These are phyloP conservation scores for Phylloscopus trochilus DNA, from an alignment of 2,113 vertebrate species.

Conservation along the genomic window DNA sequence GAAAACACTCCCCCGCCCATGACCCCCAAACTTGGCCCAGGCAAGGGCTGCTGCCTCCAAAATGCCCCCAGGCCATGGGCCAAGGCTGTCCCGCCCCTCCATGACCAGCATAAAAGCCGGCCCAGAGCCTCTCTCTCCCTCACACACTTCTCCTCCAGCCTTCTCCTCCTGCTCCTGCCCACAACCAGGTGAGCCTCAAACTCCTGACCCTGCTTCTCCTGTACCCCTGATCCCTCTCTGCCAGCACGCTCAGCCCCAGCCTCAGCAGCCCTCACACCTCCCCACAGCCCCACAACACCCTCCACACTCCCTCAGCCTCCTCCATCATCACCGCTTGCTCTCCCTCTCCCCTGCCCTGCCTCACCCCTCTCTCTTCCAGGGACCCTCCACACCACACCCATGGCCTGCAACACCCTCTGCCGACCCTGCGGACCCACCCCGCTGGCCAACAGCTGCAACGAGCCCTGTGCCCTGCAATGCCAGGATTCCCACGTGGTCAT, in stretches of 20 bases:
- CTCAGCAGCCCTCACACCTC: no score
- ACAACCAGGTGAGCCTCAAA: not conserved
- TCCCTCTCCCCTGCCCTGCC: no score
- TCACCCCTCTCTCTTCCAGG: not conserved
- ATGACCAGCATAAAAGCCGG: rapidly evolving
- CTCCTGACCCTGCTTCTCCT: no score
- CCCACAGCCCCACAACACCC: no score
- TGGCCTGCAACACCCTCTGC: not conserved
- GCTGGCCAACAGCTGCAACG: not conserved
- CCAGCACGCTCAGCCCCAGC: no score
- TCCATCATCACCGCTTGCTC: no score
- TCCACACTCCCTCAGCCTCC: no score
- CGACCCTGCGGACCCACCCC: not conserved
- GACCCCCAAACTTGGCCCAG: rapidly evolving
- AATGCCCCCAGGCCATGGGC: not conserved
- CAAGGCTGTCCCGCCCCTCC: not conserved
- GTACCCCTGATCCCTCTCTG: no score
- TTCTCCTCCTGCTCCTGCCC: rapidly evolving
- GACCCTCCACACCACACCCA: not conserved
- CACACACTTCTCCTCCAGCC: not conserved
- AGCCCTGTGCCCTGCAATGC: not conserved
- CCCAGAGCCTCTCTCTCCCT: not conserved
- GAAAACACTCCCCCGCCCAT: rapidly evolving
- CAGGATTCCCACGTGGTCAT: not conserved
- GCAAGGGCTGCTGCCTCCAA: rapidly evolving